Evolutionary conservation across 1,140 invertebrate species (phyloP), one percentile per base, ranked within the genome.

Genomic region (Euwallacea similis): DNA sequence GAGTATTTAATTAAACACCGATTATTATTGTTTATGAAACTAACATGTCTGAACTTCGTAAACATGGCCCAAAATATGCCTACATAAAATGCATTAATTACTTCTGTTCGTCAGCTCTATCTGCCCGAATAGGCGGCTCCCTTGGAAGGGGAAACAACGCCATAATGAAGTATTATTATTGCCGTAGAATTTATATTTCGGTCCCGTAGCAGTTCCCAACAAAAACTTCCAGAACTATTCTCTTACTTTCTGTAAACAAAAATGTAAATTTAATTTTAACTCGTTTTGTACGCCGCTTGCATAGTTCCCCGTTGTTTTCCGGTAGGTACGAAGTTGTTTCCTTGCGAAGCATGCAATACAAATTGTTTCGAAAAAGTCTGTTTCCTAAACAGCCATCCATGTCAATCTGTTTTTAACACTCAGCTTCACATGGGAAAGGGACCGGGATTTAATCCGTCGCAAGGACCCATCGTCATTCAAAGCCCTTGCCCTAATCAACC

Each of bases 201-300:
- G 63, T 53, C 50, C 42, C 53, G 63, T 55, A 54, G 46, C 44
- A 15, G 46, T 11, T 41, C 41, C 33, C 47, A 55, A 66, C 46
- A 66, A 53, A 55, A 66, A 66, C 63, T 66, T 63, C 55, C 11
- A 42, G 10, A 66, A 66, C 63, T 66, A 66, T 66, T 66, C 50
- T 53, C 63, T 66, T 66, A 54, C 63, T 64, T 53, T 54, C 63
- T 54, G 63, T 66, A 66, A 66, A 66, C 63, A 66, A 66, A 66
- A 66, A 66, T 66, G 63, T 66, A 66, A 66, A 66, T 66, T 66
- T 66, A 66, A 66, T 66, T 66, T 66, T 55, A 54, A 66, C 63
- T 53, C 63, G 47, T 54, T 66, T 53, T 66, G 42, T 66, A 66
- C 47, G 63, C 63, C 33, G 63, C 42, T 66, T 66, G 63, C 63